phyloP scores from a whole-genome alignment of 1,140 invertebrate species.

The Lycorma delicatula region DNA sequence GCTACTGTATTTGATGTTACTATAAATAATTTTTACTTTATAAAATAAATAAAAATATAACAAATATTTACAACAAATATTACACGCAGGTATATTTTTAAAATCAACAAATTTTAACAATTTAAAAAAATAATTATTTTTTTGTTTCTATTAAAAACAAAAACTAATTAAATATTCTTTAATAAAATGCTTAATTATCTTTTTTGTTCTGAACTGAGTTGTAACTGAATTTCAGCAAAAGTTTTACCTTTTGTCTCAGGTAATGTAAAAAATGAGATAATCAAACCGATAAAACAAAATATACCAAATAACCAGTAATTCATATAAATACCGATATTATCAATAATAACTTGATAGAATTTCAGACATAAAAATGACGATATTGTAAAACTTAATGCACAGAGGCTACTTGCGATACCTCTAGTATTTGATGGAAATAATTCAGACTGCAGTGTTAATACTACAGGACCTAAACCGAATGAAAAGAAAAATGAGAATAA shows the following conservation, averaged over 20 bases:
- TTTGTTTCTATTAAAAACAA: no score
- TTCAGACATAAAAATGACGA: constrained; percentile 19
- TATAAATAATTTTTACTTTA: no score
- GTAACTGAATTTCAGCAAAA: constrained; percentile 18
- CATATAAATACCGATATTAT: constrained; percentile 16
- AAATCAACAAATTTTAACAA: no score
- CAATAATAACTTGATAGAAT: constrained; percentile 17
- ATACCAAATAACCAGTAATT: constrained; percentile 17
- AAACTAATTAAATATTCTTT: no score
- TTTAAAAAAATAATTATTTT: no score
- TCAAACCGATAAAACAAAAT: constrained; percentile 15
- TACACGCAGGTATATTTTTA: no score
- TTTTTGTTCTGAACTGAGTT: no score
- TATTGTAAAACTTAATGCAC: constrained; percentile 1
- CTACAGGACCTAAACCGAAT: constrained; percentile 23
- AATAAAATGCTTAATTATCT: no score
- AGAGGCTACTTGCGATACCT: constrained; percentile 4
- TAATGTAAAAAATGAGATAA: constrained; percentile 9
- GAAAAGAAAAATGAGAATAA: constrained; percentile 12
- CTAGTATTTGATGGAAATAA: constrained; percentile 12
- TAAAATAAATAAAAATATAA: no score
- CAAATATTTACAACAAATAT: no score
- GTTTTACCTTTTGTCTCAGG: constrained; percentile 20
- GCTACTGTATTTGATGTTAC: no score
- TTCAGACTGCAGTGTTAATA: constrained; percentile 14